phyloP scores from a whole-genome alignment of 2,113 vertebrate species.

The Phrynosoma platyrhinos region DNA sequence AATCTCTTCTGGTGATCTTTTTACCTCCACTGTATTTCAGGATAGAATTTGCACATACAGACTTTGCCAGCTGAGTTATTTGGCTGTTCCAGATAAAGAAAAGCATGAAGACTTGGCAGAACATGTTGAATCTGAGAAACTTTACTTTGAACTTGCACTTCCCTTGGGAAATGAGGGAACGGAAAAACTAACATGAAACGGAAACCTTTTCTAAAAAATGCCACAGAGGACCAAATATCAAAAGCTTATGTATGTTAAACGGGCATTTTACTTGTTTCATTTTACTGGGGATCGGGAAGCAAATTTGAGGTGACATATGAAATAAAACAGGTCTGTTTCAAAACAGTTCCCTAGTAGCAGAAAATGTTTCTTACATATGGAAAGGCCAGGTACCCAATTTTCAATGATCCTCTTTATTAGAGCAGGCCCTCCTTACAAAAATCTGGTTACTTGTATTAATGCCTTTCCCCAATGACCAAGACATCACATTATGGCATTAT shows the following conservation, averaged over 20 bases:
- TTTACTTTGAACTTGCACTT: constrained; percentile 38
- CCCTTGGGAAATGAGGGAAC: constrained; percentile 2
- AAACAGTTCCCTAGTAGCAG: background rate
- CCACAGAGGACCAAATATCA: background rate
- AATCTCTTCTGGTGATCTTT: constrained; percentile 15
- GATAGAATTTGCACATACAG: background rate
- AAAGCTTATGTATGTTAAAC: constrained; percentile 27
- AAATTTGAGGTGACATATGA: constrained; percentile 10
- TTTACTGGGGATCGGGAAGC: background rate
- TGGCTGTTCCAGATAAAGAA: constrained; percentile 26
- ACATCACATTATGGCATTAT: no score
- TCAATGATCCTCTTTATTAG: background rate
- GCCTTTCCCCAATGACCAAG: no score
- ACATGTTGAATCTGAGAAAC: constrained; percentile 27
- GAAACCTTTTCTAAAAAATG: background rate
- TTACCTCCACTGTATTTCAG: constrained; percentile 16
- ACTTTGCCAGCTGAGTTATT: constrained; percentile 18
- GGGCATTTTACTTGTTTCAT: background rate
- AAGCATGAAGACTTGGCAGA: constrained; percentile 34
- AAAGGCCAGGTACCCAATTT: background rate
- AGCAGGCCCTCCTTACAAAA: background rate
- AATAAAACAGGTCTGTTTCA: constrained; percentile 7
- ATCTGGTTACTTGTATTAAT: no score
- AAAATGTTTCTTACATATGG: background rate
- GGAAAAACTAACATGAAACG: constrained; percentile 28